Percentiles rank a stretch among this genome's conserved stretches.
These are phyloP conservation scores for Selene dorsalis DNA, from an alignment of 2,797 vertebrate genomes.

Conservation along the genomic window DNA sequence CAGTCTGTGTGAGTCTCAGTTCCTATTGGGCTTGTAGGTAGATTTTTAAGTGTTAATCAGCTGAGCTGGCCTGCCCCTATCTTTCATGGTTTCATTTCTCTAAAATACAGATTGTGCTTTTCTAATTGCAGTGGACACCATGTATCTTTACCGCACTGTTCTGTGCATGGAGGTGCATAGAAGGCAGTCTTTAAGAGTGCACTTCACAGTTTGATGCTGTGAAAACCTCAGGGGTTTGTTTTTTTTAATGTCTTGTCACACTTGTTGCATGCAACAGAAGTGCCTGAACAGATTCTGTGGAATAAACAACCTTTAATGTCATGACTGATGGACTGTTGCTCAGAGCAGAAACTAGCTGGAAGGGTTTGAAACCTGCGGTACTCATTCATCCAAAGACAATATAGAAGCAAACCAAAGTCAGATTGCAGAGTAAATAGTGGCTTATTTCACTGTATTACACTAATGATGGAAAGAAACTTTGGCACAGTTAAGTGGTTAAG, in stretches of 20 bases:
- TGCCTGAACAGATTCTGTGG: background rate
- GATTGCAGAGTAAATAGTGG: background rate
- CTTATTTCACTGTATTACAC: background rate
- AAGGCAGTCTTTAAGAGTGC: background rate
- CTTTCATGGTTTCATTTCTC: background rate
- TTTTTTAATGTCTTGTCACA: background rate
- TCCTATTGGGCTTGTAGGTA: background rate
- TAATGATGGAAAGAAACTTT: background rate
- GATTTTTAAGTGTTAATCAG: background rate
- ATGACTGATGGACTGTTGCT: background rate
- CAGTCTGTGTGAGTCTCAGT: background rate
- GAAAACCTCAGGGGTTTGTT: background rate
- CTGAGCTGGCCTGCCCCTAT: background rate
- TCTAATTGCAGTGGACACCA: background rate
- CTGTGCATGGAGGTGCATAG: background rate
- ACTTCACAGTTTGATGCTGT: background rate
- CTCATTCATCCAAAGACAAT: background rate
- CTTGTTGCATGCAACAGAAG: background rate
- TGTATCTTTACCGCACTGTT: background rate
- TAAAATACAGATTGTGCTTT: background rate
- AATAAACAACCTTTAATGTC: background rate
- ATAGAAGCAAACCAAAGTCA: background rate
- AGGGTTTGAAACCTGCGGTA: background rate
- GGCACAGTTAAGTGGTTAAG: background rate
- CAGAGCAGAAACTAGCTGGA: background rate